Conservation (phyloP, 2,113 vertebrate genomes). For the Microtus montanus region DNA sequence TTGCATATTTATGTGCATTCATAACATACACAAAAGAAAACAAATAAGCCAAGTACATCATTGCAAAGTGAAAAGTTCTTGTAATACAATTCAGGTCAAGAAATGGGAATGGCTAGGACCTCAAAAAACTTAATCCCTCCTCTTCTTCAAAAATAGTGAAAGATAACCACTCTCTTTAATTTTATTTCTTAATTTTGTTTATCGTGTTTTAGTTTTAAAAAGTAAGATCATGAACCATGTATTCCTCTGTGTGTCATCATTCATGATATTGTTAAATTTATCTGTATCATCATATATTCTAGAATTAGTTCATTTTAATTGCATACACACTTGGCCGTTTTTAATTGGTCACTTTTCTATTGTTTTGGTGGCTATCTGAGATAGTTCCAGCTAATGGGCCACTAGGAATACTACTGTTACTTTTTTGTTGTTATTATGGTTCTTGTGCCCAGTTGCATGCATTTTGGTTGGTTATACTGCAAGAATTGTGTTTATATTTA, state of each 20-base stretch:
- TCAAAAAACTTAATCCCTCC: not conserved
- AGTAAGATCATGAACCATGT: not conserved
- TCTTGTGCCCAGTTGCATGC: not conserved
- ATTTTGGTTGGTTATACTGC: not conserved
- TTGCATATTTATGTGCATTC: not conserved
- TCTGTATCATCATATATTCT: not conserved
- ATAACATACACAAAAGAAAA: not conserved
- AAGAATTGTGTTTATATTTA: not conserved
- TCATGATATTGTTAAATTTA: slow-evolving; percentile 6
- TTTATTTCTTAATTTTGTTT: not conserved
- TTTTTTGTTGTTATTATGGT: not conserved
- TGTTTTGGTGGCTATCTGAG: not conserved
- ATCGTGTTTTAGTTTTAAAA: slow-evolving; percentile 19
- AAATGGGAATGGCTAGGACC: not conserved
- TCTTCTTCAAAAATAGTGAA: not conserved
- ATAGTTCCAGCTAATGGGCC: not conserved
- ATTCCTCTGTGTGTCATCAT: not conserved
- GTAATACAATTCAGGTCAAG: not conserved
- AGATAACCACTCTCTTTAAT: slow-evolving; percentile 27
- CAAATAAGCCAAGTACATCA: not conserved
- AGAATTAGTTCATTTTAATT: not conserved
- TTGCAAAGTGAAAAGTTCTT: not conserved
- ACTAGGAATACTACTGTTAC: not conserved
- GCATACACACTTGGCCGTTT: not conserved
- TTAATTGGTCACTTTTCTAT: not conserved